These are phyloP conservation scores for Machimus atricapillus DNA, from an alignment of 2,888 invertebrate genomes.

Conservation along the genomic window DNA sequence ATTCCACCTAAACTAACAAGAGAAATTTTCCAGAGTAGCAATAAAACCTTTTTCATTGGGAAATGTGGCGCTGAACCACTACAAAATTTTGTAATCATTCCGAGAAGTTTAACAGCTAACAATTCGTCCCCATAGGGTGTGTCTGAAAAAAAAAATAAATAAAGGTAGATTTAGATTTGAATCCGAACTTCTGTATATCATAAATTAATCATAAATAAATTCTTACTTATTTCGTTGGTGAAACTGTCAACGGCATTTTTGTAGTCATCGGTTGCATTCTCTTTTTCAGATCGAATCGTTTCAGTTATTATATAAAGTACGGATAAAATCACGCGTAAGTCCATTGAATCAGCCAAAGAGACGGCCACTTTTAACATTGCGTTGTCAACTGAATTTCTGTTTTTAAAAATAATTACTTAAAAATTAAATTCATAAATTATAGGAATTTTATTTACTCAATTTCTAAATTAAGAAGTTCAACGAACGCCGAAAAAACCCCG, in stretches of 20 bases:
- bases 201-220: background rate
- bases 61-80: constrained; percentile 95
- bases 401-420: no score
- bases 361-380: constrained; percentile 80
- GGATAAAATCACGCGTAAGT: constrained; percentile 89
- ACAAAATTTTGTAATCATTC: constrained; percentile 97
- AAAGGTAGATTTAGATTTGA: no score
- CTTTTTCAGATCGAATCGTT: constrained; percentile 79
- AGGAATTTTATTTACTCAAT: constrained; percentile 71
- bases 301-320: constrained; percentile 96
- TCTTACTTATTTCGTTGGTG: constrained; percentile 66
- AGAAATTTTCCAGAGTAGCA: constrained; percentile 94
- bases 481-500: constrained; percentile 88
- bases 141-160: no score
- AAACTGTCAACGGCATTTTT: constrained; percentile 66
- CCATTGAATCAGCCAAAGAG: constrained; percentile 88
- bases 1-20: constrained; percentile 93
- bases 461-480: constrained; percentile 93
- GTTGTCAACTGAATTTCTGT: constrained; percentile 67
- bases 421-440: no score
- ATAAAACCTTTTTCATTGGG: constrained; percentile 96
- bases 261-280: constrained; percentile 61
- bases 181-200: no score
- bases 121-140: constrained; percentile 76
- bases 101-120: constrained; percentile 85